Evolutionary conservation across 1,140 invertebrate species (phyloP).

Genomic region (Scaptomyza montana): DNA sequence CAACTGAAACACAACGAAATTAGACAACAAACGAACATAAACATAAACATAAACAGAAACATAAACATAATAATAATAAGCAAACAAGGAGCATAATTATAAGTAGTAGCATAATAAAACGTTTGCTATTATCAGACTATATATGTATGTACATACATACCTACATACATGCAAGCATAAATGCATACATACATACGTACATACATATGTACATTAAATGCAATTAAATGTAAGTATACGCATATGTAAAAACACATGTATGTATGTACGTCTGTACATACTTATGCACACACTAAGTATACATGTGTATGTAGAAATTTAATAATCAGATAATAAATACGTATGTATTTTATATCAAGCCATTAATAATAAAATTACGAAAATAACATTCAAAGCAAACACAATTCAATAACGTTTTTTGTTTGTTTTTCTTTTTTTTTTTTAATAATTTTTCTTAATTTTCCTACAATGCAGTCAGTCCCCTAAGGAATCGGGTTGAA

Average conservation of each 20-base stretch:
- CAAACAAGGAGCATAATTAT: conserved; percentile 50
- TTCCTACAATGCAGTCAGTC: no score
- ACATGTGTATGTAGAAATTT: no score
- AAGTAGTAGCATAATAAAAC: conserved; percentile 22
- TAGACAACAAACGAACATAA: conserved; percentile 83
- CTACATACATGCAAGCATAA: background rate
- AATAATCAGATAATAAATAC: no score
- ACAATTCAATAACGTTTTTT: no score
- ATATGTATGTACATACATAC: background rate
- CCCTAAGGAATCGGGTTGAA: no score
- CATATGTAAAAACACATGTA: conserved; percentile 3
- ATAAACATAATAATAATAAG: conserved; percentile 63
- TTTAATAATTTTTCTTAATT: no score
- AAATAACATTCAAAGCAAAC: no score
- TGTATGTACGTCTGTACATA: background rate
- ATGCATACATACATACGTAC: background rate
- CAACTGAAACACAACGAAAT: conserved; percentile 95
- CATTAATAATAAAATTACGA: no score
- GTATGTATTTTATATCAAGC: no score
- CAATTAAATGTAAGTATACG: background rate
- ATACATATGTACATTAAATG: background rate
- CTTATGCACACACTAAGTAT: no score
- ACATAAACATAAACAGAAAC: conserved; percentile 72
- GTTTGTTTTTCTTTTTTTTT: no score
- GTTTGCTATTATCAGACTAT: conserved; percentile 12